These are phyloP conservation scores for Nycticryphes semicollaris DNA, from an alignment of 2,113 vertebrate genomes.

Conservation along the genomic window DNA sequence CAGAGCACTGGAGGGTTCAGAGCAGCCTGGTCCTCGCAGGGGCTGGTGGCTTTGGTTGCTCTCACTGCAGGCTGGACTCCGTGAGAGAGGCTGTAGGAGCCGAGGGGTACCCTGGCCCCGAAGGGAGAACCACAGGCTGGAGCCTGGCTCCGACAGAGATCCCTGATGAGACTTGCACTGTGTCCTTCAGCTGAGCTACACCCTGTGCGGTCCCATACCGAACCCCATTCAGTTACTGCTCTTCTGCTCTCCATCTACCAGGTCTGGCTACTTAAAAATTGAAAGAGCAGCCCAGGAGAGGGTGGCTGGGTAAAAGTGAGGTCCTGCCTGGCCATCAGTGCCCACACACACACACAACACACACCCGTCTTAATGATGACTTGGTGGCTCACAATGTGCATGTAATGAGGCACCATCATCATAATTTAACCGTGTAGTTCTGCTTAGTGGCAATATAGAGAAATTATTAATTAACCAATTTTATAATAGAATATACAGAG, in stretches of 20 bases:
- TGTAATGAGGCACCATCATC: neutral
- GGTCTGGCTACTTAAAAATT: neutral
- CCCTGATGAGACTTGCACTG: neutral
- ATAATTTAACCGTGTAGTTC: conserved; percentile 30
- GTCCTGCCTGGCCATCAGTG: neutral
- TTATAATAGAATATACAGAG: conserved; percentile 58
- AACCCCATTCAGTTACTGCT: neutral
- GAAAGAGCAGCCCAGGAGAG: neutral
- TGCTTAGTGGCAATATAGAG: conserved; percentile 57
- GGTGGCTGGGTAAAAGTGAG: neutral
- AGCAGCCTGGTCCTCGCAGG: conserved; percentile 50
- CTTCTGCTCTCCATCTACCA: neutral
- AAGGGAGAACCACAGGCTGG: neutral
- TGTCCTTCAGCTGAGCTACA: neutral
- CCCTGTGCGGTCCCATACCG: neutral
- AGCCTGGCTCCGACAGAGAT: neutral
- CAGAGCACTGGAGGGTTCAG: conserved; percentile 49
- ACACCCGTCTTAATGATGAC: neutral
- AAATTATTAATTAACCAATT: conserved; percentile 72
- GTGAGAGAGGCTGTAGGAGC: neutral
- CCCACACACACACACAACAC: neutral
- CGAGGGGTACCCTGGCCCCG: neutral
- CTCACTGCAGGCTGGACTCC: neutral
- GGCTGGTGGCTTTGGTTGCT: neutral
- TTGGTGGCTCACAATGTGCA: neutral